These are phyloP conservation scores for Cryptus armator DNA, from an alignment of 2,888 invertebrate species.

Conservation along the genomic window DNA sequence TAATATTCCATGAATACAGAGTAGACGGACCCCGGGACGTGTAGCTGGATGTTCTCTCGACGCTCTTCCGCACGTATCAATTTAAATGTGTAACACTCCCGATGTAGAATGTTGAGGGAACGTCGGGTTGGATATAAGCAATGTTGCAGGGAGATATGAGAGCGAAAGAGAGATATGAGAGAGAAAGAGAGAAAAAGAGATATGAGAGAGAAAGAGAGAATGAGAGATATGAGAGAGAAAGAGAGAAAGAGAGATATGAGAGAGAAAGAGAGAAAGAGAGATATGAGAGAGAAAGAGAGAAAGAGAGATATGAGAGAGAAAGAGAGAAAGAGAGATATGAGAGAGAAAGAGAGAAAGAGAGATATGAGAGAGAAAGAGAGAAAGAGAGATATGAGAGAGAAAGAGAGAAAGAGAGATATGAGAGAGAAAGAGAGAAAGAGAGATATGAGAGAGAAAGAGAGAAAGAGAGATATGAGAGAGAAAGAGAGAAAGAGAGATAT, in stretches of 20 bases:
- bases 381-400: background rate
- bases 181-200: background rate
- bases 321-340: background rate
- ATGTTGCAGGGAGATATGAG: background rate
- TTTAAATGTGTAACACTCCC: conserved; percentile 61
- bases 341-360: background rate
- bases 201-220: background rate
- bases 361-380: background rate
- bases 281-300: background rate
- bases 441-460: background rate
- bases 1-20: conserved; percentile 82
- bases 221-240: background rate
- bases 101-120: conserved; percentile 29
- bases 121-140: background rate
- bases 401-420: background rate
- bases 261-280: background rate
- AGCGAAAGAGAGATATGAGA: background rate
- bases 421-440: background rate
- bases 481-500: background rate
- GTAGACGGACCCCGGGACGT: conserved; percentile 65
- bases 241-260: background rate
- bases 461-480: background rate
- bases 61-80: conserved; percentile 64
- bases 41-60: conserved; percentile 67
- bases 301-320: background rate